Base-by-base conservation (phyloP, 1,140 invertebrate species). In the Eumaeus atala region DNA sequence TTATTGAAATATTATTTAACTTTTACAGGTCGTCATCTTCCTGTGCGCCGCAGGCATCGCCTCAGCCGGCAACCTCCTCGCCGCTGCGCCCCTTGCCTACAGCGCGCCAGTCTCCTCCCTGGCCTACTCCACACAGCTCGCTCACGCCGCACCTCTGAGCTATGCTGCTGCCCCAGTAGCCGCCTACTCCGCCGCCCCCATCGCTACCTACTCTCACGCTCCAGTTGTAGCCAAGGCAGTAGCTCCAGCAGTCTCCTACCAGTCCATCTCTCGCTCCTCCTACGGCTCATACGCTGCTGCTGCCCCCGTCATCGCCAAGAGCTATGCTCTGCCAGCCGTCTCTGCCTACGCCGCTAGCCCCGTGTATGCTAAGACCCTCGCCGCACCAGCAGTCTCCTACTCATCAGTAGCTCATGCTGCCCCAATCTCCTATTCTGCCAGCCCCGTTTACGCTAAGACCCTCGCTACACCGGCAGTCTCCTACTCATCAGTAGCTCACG, bases 41-140 rank as follows among this genome's bases (percentile, higher is more conserved):
- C 48, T 80, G 49, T 83, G 77, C 61, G 75, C 72, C 14, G 75
- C 72, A 54, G 68, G 79, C 58, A 66, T 83, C 51, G 79, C 75
- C 42, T 69, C 75, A 12, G 77, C 77, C 17, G 77, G 77, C 56
- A 71, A 77, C 69, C 66, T 79, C 11, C 58, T 77, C 9, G 64
- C 69, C 48, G 70, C 69, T 5, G 71, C 74, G 16, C 75, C 74
- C 9, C 56, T 77, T 7, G 61, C 68, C 10, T 51, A 51, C 71
- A 67, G 67, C 67, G 55, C 66, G 1, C 67, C 67, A 8, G 66
- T 65, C 37, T 71, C 66, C 18, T 59, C 72, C 8, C 66, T 72
- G 6, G 70, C 76, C 5, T 77, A 69, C 64, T 67, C 72, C 71
- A 11, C 66, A 74, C 11, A 58, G 58, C n/a, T 64, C 67, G 48